These are phyloP conservation scores for Acanthopleura granulata DNA, from an alignment of 2,888 invertebrate genomes.

Conservation along the genomic window DNA sequence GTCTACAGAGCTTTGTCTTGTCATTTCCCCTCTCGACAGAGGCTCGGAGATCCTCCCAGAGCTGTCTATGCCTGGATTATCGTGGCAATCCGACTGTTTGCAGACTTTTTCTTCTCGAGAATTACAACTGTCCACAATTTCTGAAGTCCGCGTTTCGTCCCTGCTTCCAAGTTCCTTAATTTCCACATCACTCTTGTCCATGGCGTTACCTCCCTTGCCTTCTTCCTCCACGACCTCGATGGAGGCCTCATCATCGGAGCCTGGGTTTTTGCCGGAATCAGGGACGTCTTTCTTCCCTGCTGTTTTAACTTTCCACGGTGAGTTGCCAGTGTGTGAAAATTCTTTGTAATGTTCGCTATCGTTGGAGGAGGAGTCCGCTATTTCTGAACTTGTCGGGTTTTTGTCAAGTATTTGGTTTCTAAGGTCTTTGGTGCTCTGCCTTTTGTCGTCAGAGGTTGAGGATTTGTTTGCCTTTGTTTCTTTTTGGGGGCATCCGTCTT, in stretches of 20 bases:
- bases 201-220: not conserved
- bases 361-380: conserved; percentile 1
- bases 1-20: no score
- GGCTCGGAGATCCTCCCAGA: conserved; percentile 5
- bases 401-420: not conserved
- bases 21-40: not conserved
- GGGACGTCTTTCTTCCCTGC: no score
- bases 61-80: conserved; percentile 4
- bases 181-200: not conserved
- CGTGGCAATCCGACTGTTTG: not conserved
- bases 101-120: no score
- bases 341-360: not conserved
- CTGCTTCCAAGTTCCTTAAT: not conserved
- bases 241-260: not conserved
- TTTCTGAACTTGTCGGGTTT: not conserved
- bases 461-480: not conserved
- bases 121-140: no score
- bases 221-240: not conserved
- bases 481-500: not conserved
- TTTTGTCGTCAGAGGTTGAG: not conserved
- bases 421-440: not conserved
- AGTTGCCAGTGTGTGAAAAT: no score
- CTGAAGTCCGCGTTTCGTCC: not conserved
- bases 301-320: no score
- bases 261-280: not conserved